Evolutionary conservation across 2,113 vertebrate genomes (phyloP).

Genomic region (rabbit (Oryctolagus cuniculus)): mOryCun1.1 NC_091440.1:10254501-10255000

Average conservation of each 20-base stretch:
- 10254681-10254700: neutral
- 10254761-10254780: neutral
- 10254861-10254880: neutral
- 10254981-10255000: neutral
- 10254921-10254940: neutral
- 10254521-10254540: neutral
- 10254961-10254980: neutral
- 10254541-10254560: neutral
- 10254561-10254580: neutral
- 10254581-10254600: neutral
- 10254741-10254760: neutral
- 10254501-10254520: neutral
- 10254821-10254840: neutral
- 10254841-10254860: neutral
- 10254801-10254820: neutral
- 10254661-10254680: neutral
- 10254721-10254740: neutral
- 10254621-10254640: neutral
- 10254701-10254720: neutral
- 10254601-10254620: neutral
- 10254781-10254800: neutral
- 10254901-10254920: neutral
- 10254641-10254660: neutral
- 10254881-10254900: neutral
- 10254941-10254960: slow-evolving; percentile 20